Evolutionary conservation across 2,888 invertebrate species (phyloP).

Genomic region (Catocala sponsa): DNA sequence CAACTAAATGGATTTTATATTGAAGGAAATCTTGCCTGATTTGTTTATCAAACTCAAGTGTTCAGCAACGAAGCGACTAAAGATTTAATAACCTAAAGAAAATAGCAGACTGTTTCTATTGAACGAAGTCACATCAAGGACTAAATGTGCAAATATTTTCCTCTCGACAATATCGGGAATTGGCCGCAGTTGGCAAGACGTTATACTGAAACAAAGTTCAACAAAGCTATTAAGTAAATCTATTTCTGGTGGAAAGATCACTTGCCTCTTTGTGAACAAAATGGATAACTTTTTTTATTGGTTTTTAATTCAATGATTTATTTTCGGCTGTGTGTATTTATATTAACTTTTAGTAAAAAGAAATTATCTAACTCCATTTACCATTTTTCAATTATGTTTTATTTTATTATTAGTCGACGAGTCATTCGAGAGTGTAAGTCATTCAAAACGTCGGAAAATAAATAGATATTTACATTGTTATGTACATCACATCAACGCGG

Average conservation of each 20-base stretch:
- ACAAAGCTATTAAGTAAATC: conserved; percentile 6
- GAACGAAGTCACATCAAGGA: neutral
- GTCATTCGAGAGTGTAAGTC: too few relatives aligned
- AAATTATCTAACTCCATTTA: too few relatives aligned
- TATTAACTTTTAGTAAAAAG: too few relatives aligned
- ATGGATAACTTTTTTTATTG: conserved; percentile 1
- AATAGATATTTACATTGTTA: too few relatives aligned
- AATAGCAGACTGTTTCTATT: neutral
- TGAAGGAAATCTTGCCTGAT: too few relatives aligned
- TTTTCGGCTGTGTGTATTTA: too few relatives aligned
- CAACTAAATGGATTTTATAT: too few relatives aligned
- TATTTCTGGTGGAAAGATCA: conserved; percentile 2
- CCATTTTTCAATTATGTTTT: too few relatives aligned
- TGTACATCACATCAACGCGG: too few relatives aligned
- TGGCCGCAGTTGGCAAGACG: neutral
- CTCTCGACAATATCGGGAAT: conserved; percentile 1
- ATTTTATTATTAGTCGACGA: too few relatives aligned
- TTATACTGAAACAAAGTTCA: neutral
- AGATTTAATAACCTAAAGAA: neutral
- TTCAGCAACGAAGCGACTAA: neutral
- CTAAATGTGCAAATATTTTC: conserved; percentile 3
- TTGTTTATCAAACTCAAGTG: too few relatives aligned
- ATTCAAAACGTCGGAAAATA: too few relatives aligned
- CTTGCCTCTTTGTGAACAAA: neutral
- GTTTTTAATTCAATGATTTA: neutral